A percentile compares a stretch with the other conserved stretches of the same genome.
phyloP scores from a whole-genome alignment of 2,797 vertebrate species.

The Passerculus sandwichensis region DNA sequence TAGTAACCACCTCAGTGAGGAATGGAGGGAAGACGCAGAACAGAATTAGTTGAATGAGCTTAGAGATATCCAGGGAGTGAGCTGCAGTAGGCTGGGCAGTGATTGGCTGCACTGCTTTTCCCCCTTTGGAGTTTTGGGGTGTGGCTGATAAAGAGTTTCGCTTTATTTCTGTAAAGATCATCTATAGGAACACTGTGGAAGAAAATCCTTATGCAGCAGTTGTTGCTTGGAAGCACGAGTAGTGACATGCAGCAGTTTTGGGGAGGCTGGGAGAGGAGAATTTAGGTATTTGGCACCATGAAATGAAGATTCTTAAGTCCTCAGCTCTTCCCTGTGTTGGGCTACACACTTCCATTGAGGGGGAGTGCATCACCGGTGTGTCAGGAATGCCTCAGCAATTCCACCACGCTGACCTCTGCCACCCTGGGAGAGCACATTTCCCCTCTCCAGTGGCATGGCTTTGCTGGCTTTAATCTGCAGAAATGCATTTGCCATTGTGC shows the following conservation, averaged over 20 bases:
- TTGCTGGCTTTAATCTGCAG: neutral
- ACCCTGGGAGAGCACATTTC: neutral
- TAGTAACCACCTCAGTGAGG: neutral
- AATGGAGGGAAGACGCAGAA: neutral
- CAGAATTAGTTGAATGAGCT: neutral
- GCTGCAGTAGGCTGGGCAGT: neutral
- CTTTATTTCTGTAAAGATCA: neutral
- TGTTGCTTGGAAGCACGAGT: neutral
- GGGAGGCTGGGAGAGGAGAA: neutral
- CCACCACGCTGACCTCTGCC: neutral
- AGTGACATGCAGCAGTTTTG: neutral
- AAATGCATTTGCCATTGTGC: neutral
- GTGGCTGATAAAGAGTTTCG: neutral
- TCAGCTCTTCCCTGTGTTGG: neutral
- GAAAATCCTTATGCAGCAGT: neutral
- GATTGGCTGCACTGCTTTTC: neutral
- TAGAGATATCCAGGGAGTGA: neutral
- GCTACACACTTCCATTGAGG: fast-evolving
- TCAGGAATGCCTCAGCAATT: neutral
- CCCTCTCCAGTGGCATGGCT: neutral
- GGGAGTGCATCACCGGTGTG: fast-evolving
- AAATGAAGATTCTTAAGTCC: neutral
- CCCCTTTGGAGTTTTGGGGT: neutral
- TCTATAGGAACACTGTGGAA: neutral
- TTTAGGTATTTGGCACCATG: neutral